Percentiles rank a stretch among this genome's conserved stretches.
phyloP scores from a whole-genome alignment of 2,888 invertebrate genomes.

The Perithous albicinctus region DNA sequence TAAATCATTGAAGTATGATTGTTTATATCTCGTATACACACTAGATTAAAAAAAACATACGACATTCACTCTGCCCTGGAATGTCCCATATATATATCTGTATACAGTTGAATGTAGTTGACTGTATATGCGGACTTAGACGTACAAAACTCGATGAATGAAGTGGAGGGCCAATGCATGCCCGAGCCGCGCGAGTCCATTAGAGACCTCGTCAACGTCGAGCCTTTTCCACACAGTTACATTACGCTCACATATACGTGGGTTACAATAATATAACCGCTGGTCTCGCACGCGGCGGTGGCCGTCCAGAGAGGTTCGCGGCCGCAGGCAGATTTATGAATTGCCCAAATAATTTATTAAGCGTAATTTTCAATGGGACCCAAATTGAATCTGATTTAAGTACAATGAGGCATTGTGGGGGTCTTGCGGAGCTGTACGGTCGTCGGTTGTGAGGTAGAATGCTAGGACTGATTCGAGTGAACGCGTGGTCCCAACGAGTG shows the following conservation, averaged over 20 bases:
- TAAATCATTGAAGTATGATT: no score
- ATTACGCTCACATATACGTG: constrained; percentile 35
- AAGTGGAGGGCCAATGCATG: constrained; percentile 48
- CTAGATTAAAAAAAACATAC: no score
- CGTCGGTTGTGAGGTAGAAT: constrained; percentile 74
- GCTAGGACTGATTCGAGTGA: constrained; percentile 81
- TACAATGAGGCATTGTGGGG: constrained; percentile 83
- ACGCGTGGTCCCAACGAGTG: constrained; percentile 62
- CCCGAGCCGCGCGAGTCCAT: constrained; percentile 72
- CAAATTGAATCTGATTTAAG: constrained; percentile 85
- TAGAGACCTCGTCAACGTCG: constrained; percentile 73
- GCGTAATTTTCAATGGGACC: constrained; percentile 84
- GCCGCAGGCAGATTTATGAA: constrained; percentile 82
- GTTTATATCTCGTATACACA: no score
- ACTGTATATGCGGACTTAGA: constrained; percentile 35
- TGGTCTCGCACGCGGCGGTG: constrained; percentile 39
- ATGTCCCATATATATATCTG: neutral
- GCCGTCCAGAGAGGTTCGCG: constrained; percentile 38
- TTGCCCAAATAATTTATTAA: constrained; percentile 85
- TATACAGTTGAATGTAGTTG: neutral
- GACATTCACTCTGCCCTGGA: no score
- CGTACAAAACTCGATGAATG: constrained; percentile 57
- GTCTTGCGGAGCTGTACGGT: constrained; percentile 56
- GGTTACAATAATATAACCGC: constrained; percentile 54
- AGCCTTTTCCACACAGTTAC: constrained; percentile 56